Evolutionary conservation across 35 echinoderm and acorn worm species (phyloP).

Genomic region (Chiridota heheva): DNA sequence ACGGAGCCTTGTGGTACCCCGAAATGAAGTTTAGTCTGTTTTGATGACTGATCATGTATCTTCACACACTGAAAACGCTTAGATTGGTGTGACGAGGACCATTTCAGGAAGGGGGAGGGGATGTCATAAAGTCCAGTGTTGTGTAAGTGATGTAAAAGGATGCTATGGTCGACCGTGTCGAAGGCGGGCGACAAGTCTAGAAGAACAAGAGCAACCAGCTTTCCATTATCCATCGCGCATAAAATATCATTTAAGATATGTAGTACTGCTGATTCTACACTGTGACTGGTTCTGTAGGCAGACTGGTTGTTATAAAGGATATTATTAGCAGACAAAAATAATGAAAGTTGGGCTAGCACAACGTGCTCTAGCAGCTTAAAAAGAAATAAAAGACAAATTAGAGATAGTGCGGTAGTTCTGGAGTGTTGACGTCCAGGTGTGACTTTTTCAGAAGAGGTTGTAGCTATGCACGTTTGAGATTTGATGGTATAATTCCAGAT

Average conservation of each 20-base stretch:
- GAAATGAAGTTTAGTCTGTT: no score
- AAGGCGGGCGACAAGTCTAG: slow-evolving; percentile 57
- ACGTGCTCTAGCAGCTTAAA: neutral
- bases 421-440: neutral
- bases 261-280: slow-evolving; percentile 50
- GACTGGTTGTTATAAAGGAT: slow-evolving; percentile 36
- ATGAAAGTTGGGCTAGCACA: neutral
- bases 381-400: slow-evolving; percentile 2
- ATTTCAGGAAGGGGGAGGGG: no score
- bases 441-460: no score
- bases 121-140: no score
- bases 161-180: slow-evolving; percentile 55
- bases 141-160: no score
- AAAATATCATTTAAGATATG: slow-evolving; percentile 55
- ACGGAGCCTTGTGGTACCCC: no score
- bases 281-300: slow-evolving; percentile 41
- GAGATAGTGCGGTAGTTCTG: neutral
- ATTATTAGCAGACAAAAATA: neutral
- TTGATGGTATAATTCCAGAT: slow-evolving; percentile 14
- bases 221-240: slow-evolving; percentile 17
- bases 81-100: no score
- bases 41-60: no score
- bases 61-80: no score
- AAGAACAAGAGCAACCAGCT: slow-evolving; percentile 33
- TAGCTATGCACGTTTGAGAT: neutral